A percentile compares a stretch with the other conserved stretches of the same genome.
Conservation (phyloP, 2,113 vertebrate genomes). For the Lepus europaeus region DNA sequence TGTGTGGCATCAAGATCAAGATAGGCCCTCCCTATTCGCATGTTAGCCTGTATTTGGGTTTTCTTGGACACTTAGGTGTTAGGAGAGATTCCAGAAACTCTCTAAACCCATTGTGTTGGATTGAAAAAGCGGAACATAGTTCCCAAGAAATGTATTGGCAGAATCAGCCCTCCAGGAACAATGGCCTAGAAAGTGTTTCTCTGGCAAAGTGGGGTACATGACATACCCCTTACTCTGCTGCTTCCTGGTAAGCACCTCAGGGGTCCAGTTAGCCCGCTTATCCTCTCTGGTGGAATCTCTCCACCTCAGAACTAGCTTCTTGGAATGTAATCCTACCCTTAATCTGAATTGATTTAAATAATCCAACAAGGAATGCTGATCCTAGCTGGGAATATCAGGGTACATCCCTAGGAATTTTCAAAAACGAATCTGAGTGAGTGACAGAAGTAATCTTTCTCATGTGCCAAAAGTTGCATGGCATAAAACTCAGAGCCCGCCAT, state of each 20-base stretch:
- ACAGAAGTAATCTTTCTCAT: background rate
- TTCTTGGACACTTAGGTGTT: background rate
- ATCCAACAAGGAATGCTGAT: background rate
- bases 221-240: background rate
- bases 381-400: background rate
- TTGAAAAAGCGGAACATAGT: background rate
- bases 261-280: background rate
- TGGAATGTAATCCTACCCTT: background rate
- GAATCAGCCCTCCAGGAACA: fast-evolving
- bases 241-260: background rate
- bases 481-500: slow-evolving; percentile 9
- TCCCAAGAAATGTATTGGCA: background rate
- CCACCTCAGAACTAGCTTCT: background rate
- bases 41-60: background rate
- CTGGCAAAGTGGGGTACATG: fast-evolving
- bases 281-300: background rate
- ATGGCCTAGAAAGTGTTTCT: background rate
- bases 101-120: background rate
- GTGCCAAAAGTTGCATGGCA: background rate
- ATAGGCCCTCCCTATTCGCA: background rate
- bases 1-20: background rate
- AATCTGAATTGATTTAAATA: background rate
- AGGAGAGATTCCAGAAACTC: background rate
- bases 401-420: background rate
- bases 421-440: background rate